Percentiles rank a stretch among this genome's conserved stretches.
phyloP scores from a whole-genome alignment of 2,888 invertebrate genomes.

The Melieria omissa region DNA sequence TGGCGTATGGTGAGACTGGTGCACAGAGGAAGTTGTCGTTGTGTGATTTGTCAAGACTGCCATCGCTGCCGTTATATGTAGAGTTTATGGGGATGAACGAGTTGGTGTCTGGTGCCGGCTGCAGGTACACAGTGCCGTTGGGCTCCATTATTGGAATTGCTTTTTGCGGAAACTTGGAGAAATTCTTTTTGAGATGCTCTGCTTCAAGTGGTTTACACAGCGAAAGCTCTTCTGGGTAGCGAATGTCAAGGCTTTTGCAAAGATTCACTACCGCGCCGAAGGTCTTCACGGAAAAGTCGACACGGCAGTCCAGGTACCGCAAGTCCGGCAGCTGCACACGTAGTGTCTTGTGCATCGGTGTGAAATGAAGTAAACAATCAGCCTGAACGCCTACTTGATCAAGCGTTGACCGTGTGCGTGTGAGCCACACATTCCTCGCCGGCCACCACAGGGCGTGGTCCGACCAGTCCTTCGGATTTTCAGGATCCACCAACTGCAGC shows the following conservation, averaged over 20 bases:
- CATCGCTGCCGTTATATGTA: constrained; percentile 76
- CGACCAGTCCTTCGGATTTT: constrained; percentile 98
- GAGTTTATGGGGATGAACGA: constrained; percentile 84
- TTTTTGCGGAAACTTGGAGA: constrained; percentile 76
- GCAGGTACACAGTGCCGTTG: constrained; percentile 64
- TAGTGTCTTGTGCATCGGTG: constrained; percentile 96
- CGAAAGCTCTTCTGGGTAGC: constrained; percentile 97
- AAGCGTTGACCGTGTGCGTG: constrained; percentile 91
- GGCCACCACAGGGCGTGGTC: constrained; percentile 99
- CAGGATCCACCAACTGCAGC: constrained; percentile 96
- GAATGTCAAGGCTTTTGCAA: constrained; percentile 92
- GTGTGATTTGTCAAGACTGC: constrained; percentile 73
- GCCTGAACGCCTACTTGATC: constrained; percentile 98
- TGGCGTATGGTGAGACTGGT: constrained; percentile 56
- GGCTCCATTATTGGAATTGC: constrained; percentile 61
- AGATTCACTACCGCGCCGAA: constrained; percentile 92
- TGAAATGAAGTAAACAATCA: constrained; percentile 92
- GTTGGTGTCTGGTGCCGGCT: constrained; percentile 79
- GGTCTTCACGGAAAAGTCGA: constrained; percentile 96
- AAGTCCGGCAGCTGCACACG: constrained; percentile 93
- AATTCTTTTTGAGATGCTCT: constrained; percentile 87
- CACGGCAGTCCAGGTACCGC: constrained; percentile 88
- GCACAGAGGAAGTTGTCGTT: constrained; percentile 69
- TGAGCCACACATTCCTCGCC: constrained; percentile 91
- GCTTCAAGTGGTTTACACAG: constrained; percentile 88